These are phyloP conservation scores for Acanthosepion lycidas DNA, from an alignment of 2,888 invertebrate species.

Conservation along the genomic window DNA sequence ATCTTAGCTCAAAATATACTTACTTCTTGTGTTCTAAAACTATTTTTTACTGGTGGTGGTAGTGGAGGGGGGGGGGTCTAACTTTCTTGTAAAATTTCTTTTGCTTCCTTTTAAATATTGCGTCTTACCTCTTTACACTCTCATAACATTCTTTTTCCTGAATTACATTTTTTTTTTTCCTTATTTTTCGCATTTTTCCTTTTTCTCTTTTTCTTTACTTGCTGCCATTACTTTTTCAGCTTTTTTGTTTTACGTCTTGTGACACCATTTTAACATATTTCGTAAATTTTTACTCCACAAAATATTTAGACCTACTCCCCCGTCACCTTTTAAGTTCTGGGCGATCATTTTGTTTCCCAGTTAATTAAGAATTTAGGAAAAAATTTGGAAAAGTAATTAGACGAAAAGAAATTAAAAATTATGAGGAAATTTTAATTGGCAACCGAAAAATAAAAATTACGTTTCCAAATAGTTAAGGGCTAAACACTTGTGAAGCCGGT, in stretches of 20 bases:
- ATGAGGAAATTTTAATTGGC: slow-evolving; percentile 33
- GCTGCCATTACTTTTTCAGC: background rate
- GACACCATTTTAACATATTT: background rate
- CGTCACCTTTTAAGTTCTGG: background rate
- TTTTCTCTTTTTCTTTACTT: too few species aligned
- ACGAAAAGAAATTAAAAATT: slow-evolving; percentile 33
- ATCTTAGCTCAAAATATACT: too few species aligned
- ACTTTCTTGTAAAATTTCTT: too few species aligned
- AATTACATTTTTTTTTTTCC: too few species aligned
- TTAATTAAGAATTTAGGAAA: slow-evolving; percentile 9
- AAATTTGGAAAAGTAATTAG: background rate
- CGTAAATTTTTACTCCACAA: background rate
- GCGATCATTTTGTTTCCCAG: background rate
- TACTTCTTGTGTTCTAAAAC: too few species aligned
- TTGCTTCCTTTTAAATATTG: too few species aligned
- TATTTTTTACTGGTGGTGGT: too few species aligned
- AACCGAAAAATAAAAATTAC: background rate
- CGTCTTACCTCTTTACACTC: too few species aligned
- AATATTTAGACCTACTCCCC: background rate
- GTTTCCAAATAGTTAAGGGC: background rate
- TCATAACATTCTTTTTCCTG: too few species aligned
- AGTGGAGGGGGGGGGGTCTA: too few species aligned
- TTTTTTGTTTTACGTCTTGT: background rate
- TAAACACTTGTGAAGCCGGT: background rate
- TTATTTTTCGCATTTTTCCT: too few species aligned